Conservation (phyloP, 1,140 invertebrate genomes). For the Muscidifurax raptorellus region DNA sequence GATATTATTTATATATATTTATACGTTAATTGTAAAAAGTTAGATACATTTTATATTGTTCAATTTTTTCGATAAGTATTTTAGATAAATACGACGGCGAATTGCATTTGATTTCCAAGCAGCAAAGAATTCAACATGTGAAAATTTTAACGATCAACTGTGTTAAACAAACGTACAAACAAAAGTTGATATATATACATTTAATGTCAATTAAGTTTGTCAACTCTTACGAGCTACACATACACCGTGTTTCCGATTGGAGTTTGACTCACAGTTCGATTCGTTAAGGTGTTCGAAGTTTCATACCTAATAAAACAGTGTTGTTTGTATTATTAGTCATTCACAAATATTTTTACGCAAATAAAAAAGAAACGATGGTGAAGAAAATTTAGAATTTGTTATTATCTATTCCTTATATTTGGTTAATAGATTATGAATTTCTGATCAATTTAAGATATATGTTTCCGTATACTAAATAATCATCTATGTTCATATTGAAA, state of each 20-base stretch:
- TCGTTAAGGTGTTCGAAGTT: conserved; percentile 3
- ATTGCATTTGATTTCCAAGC: not conserved
- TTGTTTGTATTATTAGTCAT: conserved; percentile 35
- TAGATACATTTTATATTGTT: conserved; percentile 37
- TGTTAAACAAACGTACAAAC: conserved; percentile 10
- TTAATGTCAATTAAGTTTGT: conserved; percentile 14
- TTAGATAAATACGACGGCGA: not conserved
- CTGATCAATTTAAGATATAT: too few relatives aligned
- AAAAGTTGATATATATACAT: conserved; percentile 20
- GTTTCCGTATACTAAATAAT: too few relatives aligned
- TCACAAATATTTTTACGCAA: conserved; percentile 45
- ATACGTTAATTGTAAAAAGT: conserved; percentile 28
- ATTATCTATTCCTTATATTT: not conserved
- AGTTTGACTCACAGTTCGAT: not conserved
- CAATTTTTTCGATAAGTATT: conserved; percentile 12
- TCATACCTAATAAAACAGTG: not conserved
- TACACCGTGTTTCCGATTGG: not conserved
- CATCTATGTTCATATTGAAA: too few relatives aligned
- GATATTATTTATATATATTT: conserved; percentile 45
- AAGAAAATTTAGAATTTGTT: not conserved
- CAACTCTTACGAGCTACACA: not conserved
- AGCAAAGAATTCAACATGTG: not conserved
- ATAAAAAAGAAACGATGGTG: conserved; percentile 42
- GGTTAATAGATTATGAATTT: too few relatives aligned
- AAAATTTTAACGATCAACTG: conserved; percentile 14